Base-by-base conservation (phyloP, 2,113 vertebrate genomes). In the Thinocorus orbignyianus region DNA sequence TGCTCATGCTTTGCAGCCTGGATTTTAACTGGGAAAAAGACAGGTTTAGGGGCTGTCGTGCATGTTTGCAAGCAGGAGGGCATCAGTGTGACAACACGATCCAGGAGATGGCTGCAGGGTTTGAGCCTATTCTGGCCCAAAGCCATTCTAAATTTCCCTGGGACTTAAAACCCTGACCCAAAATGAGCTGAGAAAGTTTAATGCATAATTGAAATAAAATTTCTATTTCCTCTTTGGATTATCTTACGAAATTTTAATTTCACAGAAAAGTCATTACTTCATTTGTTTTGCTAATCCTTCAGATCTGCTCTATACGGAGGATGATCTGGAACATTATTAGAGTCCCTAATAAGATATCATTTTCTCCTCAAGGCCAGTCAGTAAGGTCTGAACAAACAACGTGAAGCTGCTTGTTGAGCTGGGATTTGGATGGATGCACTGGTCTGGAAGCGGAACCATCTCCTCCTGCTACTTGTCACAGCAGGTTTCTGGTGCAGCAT, bases 281-380 rank as follows among this genome's bases (percentile, higher is more conserved):
- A 49, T 96, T 97, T 96, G 95, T 95, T 97, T 96, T 95, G 94
- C 94, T 97, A 96, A 97, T 96, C 94, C 95, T 94, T 81, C 78
- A 73, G 84, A 97, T 96, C 95, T 81, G 83, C 91, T 95, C 70
- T 5, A 10, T 16, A 37, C 11, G 7, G 81, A 92, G 95, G 95
- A 95, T 96, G 89, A 96, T 91, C 93, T 87, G 93, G 83, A 95
- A 88, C 87, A 37, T 65, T 94, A 97, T 93, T 93, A 93, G 54
- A 93, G 95, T 13, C 79, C 41, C 55, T 95, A 96, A 93, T 96
- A 97, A 95, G 95, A 96, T 70, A 90, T 85, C 77, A 61, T 91
- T 96, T 96, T 79, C 76, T 95, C 44, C 96, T 95, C 86, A 18
- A 86, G 86, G 69, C 93, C 86, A 70, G 42, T 22, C 2, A 2